Conservation (phyloP, 2,113 vertebrate species). For the Lynx canadensis region DNA sequence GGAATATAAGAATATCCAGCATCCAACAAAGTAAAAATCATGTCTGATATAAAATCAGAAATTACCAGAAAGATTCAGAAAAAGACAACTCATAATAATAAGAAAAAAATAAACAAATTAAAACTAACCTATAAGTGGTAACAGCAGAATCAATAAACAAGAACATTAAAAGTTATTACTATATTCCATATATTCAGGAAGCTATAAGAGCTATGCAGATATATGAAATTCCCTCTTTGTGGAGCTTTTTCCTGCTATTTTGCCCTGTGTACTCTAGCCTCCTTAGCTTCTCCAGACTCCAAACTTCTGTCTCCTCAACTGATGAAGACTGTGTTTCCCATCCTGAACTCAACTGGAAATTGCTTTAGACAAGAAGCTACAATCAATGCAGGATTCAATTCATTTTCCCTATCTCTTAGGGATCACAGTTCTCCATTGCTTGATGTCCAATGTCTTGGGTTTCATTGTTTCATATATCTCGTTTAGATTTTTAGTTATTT, state of each 20-base stretch:
- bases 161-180: background rate
- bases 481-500: background rate
- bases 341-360: background rate
- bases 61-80: background rate
- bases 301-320: background rate
- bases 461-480: background rate
- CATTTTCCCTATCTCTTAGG: background rate
- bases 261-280: background rate
- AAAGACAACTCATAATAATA: background rate
- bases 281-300: background rate
- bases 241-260: background rate
- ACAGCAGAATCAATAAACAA: background rate
- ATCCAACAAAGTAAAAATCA: background rate
- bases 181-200: background rate
- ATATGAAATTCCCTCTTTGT: background rate
- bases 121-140: background rate
- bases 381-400: background rate
- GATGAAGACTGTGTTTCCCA: background rate
- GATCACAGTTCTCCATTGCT: background rate
- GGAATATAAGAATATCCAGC: background rate
- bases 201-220: background rate
- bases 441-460: background rate
- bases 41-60: constrained; percentile 4
- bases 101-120: background rate
- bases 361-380: background rate